Conservation (phyloP, 1,140 invertebrate genomes). For the Cyphomyrmex costatus region DNA sequence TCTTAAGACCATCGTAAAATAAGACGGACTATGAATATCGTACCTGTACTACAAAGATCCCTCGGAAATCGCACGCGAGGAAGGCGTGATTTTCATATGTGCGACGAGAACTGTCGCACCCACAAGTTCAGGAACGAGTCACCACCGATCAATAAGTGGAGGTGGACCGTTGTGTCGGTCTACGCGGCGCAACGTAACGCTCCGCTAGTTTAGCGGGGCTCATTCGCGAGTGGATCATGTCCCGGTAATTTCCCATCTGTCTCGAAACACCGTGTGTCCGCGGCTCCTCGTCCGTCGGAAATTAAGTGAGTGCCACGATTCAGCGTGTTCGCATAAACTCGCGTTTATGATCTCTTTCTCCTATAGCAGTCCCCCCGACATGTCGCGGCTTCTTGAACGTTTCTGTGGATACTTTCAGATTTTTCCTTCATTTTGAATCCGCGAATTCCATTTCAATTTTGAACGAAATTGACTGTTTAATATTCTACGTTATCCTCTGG, state of each 20-base stretch:
- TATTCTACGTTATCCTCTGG: neutral
- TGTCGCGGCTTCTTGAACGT: neutral
- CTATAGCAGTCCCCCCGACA: neutral
- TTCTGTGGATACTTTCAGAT: neutral
- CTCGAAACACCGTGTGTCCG: neutral
- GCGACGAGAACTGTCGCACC: neutral
- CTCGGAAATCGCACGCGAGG: neutral
- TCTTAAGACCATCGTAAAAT: too few species aligned
- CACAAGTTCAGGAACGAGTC: constrained; percentile 12
- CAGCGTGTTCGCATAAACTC: too few species aligned
- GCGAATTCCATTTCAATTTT: neutral
- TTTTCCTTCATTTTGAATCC: neutral
- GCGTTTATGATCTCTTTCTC: neutral
- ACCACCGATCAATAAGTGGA: constrained; percentile 70
- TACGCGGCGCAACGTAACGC: constrained; percentile 39
- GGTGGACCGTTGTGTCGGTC: constrained; percentile 65
- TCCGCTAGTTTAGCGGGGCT: constrained; percentile 3
- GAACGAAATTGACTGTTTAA: neutral
- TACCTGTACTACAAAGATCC: neutral
- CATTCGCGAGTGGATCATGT: constrained; percentile 63
- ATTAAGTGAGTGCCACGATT: constrained; percentile 22
- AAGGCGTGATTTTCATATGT: neutral
- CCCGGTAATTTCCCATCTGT: constrained; percentile 62
- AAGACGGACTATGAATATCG: too few species aligned
- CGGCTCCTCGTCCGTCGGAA: neutral